Conservation (phyloP, 1,140 invertebrate species). For the Pseudomyrmex cubaensis region DNA sequence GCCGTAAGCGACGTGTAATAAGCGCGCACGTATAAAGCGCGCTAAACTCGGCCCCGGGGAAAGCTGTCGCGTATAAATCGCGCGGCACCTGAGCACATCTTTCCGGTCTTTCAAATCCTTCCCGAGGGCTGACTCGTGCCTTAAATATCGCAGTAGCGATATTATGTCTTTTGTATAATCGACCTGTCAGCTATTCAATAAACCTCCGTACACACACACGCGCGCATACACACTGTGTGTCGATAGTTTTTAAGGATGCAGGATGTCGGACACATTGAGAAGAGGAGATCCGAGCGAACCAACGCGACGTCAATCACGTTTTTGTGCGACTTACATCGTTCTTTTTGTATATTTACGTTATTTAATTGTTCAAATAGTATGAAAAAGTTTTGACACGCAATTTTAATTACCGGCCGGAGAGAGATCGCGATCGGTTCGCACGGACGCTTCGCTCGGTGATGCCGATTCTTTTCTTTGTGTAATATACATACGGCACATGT, state of each 20-base stretch:
- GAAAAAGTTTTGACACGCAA: no score
- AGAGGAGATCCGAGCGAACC: constrained; percentile 15
- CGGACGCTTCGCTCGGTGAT: background rate
- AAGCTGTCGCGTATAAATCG: constrained; percentile 60
- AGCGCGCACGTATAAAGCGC: constrained; percentile 56
- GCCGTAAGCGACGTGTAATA: constrained; percentile 50
- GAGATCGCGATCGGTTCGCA: background rate
- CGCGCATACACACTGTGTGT: no score
- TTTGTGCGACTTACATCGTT: no score
- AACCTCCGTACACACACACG: no score
- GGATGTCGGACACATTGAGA: background rate
- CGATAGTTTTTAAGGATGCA: no score
- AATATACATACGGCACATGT: constrained; percentile 70
- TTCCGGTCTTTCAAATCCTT: no score
- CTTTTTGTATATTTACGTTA: no score
- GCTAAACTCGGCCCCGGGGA: constrained; percentile 55
- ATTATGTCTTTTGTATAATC: no score
- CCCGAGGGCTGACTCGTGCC: background rate
- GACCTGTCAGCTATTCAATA: no score
- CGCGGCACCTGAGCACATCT: constrained; percentile 34
- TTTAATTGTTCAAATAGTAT: no score
- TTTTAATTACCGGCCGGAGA: no score
- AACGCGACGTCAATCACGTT: background rate
- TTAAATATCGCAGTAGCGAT: background rate
- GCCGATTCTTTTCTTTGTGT: constrained; percentile 40